Percentiles rank a stretch among this genome's conserved stretches.
These are phyloP conservation scores for Metellina segmentata DNA, from an alignment of 2,888 invertebrate genomes.

Conservation along the genomic window DNA sequence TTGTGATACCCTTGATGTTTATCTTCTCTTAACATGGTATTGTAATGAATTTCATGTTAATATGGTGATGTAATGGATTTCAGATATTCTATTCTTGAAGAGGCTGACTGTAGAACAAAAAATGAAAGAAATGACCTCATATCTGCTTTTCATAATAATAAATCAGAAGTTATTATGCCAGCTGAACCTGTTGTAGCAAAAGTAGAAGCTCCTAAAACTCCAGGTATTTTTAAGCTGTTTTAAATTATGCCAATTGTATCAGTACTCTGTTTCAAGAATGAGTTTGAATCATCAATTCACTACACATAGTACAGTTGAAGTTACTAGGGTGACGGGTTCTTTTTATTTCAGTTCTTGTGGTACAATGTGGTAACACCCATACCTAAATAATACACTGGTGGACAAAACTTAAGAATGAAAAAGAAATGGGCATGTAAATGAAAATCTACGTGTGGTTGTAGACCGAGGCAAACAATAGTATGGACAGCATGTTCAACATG, in stretches of 20 bases:
- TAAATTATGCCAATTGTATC: neutral
- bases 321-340: no score
- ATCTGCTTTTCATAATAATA: constrained; percentile 28
- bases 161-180: neutral
- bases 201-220: neutral
- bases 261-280: no score
- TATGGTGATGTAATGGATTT: neutral
- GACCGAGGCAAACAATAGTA: no score
- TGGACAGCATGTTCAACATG: no score
- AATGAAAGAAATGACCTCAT: constrained; percentile 52
- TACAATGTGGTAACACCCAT: no score
- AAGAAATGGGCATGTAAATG: no score
- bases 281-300: no score
- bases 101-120: constrained; percentile 28
- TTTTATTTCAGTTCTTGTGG: no score
- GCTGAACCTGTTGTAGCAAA: constrained; percentile 8
- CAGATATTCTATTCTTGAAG: constrained; percentile 38
- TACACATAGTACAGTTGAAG: no score
- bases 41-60: neutral
- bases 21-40: neutral
- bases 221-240: constrained; percentile 18
- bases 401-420: no score
- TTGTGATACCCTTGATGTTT: neutral
- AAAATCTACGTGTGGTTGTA: no score
- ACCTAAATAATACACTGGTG: no score